Conservation (phyloP, 2,113 vertebrate genomes). For the Dendropsophus ebraccatus region DNA sequence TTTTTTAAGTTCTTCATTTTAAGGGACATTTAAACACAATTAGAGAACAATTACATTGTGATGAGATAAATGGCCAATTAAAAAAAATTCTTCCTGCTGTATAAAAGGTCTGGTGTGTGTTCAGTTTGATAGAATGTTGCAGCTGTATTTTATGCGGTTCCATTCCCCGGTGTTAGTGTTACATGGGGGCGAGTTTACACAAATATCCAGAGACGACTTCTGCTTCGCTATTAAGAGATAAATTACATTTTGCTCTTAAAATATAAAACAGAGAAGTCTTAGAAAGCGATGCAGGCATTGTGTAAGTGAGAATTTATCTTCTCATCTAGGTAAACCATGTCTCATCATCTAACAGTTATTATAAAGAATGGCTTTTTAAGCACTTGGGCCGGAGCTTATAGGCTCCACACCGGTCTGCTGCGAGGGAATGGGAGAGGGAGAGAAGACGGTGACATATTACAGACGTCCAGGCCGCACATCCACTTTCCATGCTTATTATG, state of each 20-base stretch:
- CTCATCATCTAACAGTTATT: slow-evolving; percentile 77
- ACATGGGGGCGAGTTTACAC: slow-evolving; percentile 20
- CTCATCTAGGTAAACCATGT: slow-evolving; percentile 71
- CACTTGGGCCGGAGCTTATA: slow-evolving; percentile 71
- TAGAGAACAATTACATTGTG: neutral
- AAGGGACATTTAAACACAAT: too few species aligned
- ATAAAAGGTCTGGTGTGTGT: neutral
- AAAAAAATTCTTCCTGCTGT: neutral
- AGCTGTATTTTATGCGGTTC: neutral
- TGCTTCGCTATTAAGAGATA: slow-evolving; percentile 74
- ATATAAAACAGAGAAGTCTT: slow-evolving; percentile 81
- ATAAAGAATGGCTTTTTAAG: slow-evolving; percentile 74
- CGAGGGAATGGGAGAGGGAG: slow-evolving; percentile 57
- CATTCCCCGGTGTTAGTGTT: slow-evolving; percentile 29
- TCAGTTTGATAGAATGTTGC: neutral
- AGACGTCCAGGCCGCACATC: slow-evolving; percentile 69
- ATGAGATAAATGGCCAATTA: neutral
- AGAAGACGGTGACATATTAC: slow-evolving; percentile 71
- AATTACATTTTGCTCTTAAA: slow-evolving; percentile 79
- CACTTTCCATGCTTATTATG: slow-evolving; percentile 23
- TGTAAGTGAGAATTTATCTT: slow-evolving; percentile 73
- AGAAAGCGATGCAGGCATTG: slow-evolving; percentile 67
- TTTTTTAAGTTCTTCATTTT: too few species aligned
- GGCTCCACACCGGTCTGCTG: slow-evolving; percentile 63
- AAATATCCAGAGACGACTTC: slow-evolving; percentile 73